phyloP scores from a whole-genome alignment of 2,113 vertebrate genomes.

The Sarotherodon lohbergeri region DNA sequence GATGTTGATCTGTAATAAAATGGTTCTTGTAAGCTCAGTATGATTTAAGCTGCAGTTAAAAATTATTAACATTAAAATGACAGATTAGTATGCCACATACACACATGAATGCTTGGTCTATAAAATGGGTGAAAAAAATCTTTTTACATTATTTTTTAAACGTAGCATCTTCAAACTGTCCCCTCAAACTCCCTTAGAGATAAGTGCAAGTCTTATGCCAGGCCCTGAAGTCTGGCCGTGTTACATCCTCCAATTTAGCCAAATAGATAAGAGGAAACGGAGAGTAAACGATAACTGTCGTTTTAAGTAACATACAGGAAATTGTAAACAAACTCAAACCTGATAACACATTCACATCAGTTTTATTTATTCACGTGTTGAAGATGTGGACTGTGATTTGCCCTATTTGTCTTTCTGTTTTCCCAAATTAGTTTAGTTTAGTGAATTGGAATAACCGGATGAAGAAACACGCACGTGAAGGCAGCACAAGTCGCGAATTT shows the following conservation, averaged over 20 bases:
- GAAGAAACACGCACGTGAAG: not conserved
- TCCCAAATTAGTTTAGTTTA: not conserved
- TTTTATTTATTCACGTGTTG: not conserved
- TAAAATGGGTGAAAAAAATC: not conserved
- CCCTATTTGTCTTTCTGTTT: not conserved
- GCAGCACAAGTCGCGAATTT: not conserved
- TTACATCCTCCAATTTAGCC: not conserved
- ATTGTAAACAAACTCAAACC: not conserved
- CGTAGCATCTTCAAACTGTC: not conserved
- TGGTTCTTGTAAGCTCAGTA: not conserved
- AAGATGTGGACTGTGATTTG: not conserved
- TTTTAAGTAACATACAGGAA: not conserved
- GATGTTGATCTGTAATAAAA: not conserved
- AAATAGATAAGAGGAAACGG: not conserved
- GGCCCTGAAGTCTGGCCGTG: not conserved
- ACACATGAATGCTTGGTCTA: accelerated
- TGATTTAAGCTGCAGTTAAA: not conserved
- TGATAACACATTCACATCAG: not conserved
- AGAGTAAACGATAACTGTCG: not conserved
- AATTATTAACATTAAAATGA: not conserved
- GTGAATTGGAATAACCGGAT: not conserved
- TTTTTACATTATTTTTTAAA: accelerated
- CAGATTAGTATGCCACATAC: not conserved
- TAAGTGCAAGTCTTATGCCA: not conserved
- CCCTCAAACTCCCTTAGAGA: not conserved